These are phyloP conservation scores for Amphiprion percula DNA, from an alignment of 2,113 vertebrate genomes.

Conservation along the genomic window DNA sequence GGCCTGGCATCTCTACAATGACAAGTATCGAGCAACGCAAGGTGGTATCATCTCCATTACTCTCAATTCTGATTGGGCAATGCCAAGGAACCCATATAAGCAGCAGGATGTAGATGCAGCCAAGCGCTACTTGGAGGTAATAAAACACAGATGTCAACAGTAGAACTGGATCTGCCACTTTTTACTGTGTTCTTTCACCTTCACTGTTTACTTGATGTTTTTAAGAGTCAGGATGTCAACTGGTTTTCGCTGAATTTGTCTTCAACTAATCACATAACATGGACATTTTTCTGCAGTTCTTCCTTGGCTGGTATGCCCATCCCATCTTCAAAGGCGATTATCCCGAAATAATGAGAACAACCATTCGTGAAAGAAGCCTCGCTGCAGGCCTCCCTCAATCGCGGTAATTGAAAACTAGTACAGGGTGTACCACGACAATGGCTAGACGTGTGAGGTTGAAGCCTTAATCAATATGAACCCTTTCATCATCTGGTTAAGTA, in stretches of 20 bases:
- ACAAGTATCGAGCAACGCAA: constrained; percentile 87
- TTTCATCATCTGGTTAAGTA: too few species aligned
- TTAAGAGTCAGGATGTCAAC: too few species aligned
- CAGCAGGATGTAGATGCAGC: constrained; percentile 91
- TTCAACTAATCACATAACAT: too few species aligned
- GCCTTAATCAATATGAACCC: too few species aligned
- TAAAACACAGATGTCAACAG: too few species aligned
- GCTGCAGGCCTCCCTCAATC: constrained; percentile 87
- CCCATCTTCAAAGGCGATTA: constrained; percentile 97
- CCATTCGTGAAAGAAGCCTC: constrained; percentile 88
- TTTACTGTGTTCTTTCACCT: too few species aligned
- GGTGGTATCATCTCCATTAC: constrained; percentile 92
- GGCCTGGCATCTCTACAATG: constrained; percentile 95
- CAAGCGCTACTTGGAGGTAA: constrained; percentile 87
- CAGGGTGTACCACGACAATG: too few species aligned
- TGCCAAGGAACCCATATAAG: constrained; percentile 92
- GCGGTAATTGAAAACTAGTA: constrained; percentile 79
- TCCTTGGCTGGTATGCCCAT: constrained; percentile 96
- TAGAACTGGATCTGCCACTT: too few species aligned
- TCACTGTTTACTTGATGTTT: too few species aligned
- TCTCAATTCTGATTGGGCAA: constrained; percentile 94
- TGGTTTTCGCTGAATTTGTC: too few species aligned
- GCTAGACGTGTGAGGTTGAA: too few species aligned
- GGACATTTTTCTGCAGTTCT: constrained; percentile 85
- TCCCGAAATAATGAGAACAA: constrained; percentile 91